Conservation (phyloP, 1,140 invertebrate species). For the Agrilus planipennis region DNA sequence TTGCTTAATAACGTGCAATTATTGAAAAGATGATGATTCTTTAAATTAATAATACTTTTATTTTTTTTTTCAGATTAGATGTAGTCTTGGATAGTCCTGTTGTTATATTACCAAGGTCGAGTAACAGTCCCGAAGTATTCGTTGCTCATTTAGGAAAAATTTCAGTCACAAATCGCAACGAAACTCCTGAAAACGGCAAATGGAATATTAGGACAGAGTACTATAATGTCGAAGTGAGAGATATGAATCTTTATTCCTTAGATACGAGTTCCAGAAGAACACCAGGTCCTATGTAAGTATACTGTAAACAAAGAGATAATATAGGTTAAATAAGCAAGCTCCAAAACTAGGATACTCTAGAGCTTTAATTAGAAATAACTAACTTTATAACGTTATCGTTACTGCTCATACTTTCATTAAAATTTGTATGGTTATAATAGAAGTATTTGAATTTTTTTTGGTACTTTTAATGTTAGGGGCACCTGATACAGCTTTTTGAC, state of each 20-base stretch:
- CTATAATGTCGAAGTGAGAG: constrained; percentile 56
- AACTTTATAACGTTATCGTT: too few species aligned
- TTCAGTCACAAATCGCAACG: constrained; percentile 42
- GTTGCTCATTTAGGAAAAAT: constrained; percentile 91
- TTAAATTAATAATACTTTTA: neutral
- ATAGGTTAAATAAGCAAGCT: too few species aligned
- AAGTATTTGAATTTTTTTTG: too few species aligned
- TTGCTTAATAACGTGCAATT: constrained; percentile 8
- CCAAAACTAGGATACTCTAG: too few species aligned
- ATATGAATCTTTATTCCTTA: constrained; percentile 81
- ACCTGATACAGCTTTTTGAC: too few species aligned
- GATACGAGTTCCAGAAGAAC: constrained; percentile 38
- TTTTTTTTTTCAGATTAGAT: constrained; percentile 42
- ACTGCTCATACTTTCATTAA: too few species aligned
- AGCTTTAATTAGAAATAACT: too few species aligned
- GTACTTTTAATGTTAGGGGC: too few species aligned
- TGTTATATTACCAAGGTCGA: constrained; percentile 65
- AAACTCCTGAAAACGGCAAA: constrained; percentile 12
- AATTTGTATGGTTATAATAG: too few species aligned
- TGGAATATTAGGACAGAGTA: constrained; percentile 31
- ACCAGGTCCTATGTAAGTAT: constrained; percentile 19
- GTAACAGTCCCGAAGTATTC: constrained; percentile 70
- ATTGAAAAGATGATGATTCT: too few species aligned
- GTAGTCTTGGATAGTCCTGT: constrained; percentile 82
- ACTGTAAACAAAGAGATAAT: too few species aligned